Evolutionary conservation across 1,140 invertebrate species (phyloP), one percentile per base, ranked within the genome.

Genomic region (Harpegnathos saltator): DNA sequence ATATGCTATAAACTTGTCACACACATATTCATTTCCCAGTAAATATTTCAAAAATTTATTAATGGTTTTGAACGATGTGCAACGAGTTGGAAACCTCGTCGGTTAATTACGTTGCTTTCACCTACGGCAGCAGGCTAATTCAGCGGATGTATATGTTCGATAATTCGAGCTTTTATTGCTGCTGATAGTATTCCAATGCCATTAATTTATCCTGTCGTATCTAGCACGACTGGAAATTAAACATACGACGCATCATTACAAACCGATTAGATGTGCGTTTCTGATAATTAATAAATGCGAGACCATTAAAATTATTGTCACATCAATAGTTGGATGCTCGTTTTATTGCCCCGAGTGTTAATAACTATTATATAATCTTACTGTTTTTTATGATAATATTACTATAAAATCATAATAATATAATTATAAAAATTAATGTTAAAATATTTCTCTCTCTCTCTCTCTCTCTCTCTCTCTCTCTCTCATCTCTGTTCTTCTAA

Each of bases 151-250:
- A 62, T 87, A 66, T 52, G 69, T 56, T 85, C 88, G 91, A 93
- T 94, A 93, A 93, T 89, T 72, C 73, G 73, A 58, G 66, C 91
- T 91, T 93, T 93, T 89, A 91, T 92, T 92, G 85, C 89, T 85
- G 90, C 87, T 88, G 91, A 92, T 92, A 91, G 89, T 91, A 91
- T 87, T 88, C 75, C 88, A 82, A 85, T 80, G 58, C 85, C 87
- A 81, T 89, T 92, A 93, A 93, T 93, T 93, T 93, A 93, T 93
- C 89, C 88, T 87, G 84, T 90, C 89, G 90, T 86, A 89, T 77
- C 87, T 84, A 85, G 87, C 85, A 74, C 74, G 88, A 87, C 89
- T 87, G 85, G 92, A 92, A 93, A 93, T 94, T 91, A 89, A 89
- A 92, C 90, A 91, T 91, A 90, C 92, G 91, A 92, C 87, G 84